Evolutionary conservation across 2,113 vertebrate genomes (phyloP).

Genomic region (Apeltes quadracus): DNA sequence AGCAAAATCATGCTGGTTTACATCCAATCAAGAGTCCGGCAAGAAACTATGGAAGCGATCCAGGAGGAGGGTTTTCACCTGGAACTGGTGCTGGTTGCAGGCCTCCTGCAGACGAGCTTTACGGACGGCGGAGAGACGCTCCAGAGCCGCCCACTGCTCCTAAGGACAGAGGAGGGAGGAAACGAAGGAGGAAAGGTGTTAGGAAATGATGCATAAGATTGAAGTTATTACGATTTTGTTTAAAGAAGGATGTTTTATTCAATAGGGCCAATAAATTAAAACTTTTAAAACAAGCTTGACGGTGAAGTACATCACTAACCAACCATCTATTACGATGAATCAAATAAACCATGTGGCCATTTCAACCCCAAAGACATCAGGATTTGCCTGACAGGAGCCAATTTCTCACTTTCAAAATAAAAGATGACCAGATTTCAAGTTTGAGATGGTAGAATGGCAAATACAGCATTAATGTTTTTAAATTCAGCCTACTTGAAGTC

Average conservation of each 20-base stretch:
- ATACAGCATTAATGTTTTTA: too few species aligned
- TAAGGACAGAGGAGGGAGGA: conserved; percentile 40
- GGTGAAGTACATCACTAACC: not conserved
- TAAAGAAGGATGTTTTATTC: not conserved
- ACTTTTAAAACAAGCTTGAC: not conserved
- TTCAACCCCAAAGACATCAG: not conserved
- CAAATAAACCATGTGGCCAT: too few species aligned
- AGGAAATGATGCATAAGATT: not conserved
- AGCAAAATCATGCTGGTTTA: not conserved
- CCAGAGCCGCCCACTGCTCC: conserved; percentile 94
- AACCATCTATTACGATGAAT: not conserved
- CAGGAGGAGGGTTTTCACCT: conserved; percentile 59
- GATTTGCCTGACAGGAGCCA: too few species aligned
- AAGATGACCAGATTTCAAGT: too few species aligned
- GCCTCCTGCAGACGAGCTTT: conserved; percentile 92
- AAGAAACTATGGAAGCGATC: not conserved
- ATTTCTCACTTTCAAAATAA: too few species aligned
- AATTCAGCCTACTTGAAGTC: not conserved
- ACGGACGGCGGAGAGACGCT: conserved; percentile 89
- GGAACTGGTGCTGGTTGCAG: conserved; percentile 92
- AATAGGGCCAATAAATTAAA: not conserved
- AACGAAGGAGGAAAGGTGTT: not conserved
- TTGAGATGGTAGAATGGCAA: too few species aligned
- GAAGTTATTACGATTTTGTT: not conserved
- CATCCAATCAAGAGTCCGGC: not conserved